phyloP scores from a whole-genome alignment of 2,888 invertebrate genomes.

The Tetrapedia diversipes region DNA sequence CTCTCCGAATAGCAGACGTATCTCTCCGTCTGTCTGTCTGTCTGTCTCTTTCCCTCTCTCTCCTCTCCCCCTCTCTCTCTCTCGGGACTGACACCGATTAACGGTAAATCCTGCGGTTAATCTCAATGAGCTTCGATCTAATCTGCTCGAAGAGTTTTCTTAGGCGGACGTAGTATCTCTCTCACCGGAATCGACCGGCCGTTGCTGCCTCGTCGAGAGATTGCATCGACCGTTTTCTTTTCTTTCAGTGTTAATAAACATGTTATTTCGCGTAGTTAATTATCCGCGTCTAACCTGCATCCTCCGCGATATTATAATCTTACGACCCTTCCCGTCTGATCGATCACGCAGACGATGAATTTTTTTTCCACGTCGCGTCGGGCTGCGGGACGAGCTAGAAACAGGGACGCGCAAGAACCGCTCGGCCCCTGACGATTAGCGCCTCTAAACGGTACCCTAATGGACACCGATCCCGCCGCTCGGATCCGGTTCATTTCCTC shows the following conservation, averaged over 20 bases:
- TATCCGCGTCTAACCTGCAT: slow-evolving; percentile 15
- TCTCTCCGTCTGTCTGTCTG: too few relatives aligned
- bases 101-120: slow-evolving; percentile 47
- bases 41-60: too few relatives aligned
- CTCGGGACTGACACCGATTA: slow-evolving; percentile 38
- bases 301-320: slow-evolving; percentile 28
- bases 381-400: too few relatives aligned
- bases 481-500: not conserved
- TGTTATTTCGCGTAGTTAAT: slow-evolving; percentile 34
- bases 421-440: slow-evolving; percentile 20
- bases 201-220: slow-evolving; percentile 16
- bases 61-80: too few relatives aligned
- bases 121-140: slow-evolving; percentile 39
- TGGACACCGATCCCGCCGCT: slow-evolving; percentile 25
- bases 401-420: not conserved
- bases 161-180: not conserved
- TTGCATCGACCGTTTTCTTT: slow-evolving; percentile 34
- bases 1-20: not conserved
- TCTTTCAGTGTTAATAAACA: slow-evolving; percentile 25
- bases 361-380: slow-evolving; percentile 15
- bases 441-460: slow-evolving; percentile 29
- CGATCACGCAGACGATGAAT: not conserved
- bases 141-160: slow-evolving; percentile 36
- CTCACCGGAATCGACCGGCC: not conserved
- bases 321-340: not conserved